Evolutionary conservation across 2,888 invertebrate genomes (phyloP).

Genomic region (Drosophila rellima): DNA sequence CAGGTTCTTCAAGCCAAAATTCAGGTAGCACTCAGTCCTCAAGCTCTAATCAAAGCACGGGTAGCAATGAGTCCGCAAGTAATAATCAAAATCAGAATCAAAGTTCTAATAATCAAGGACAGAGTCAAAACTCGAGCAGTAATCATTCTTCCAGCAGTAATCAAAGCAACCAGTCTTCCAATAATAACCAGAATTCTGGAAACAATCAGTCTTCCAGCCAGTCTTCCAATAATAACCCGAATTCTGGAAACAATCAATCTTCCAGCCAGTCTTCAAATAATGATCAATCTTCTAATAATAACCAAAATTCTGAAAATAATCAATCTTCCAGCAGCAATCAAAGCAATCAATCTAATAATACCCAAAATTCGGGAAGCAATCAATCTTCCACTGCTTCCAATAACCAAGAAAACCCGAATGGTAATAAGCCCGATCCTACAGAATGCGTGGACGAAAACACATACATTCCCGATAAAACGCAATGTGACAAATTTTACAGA

Average conservation of each 20-base stretch:
- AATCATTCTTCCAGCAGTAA: conserved; percentile 33
- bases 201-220: conserved; percentile 25
- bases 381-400: conserved; percentile 39
- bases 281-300: conserved; percentile 31
- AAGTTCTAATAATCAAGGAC: conserved; percentile 24
- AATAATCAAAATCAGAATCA: conserved; percentile 35
- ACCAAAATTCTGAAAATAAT: conserved; percentile 14
- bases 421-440: conserved; percentile 40
- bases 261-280: conserved; percentile 31
- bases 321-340: conserved; percentile 31
- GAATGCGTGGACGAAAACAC: conserved; percentile 84
- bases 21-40: conserved; percentile 31
- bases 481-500: conserved; percentile 88
- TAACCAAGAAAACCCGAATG: conserved; percentile 26
- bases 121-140: conserved; percentile 11
- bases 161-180: conserved; percentile 24
- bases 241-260: conserved; percentile 24
- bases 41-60: conserved; percentile 44
- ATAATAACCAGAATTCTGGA: conserved; percentile 27
- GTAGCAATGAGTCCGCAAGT: conserved; percentile 44
- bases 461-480: conserved; percentile 85
- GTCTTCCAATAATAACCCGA: conserved; percentile 34
- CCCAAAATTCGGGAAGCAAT: conserved; percentile 35
- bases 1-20: conserved; percentile 37
- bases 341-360: conserved; percentile 34